Percentiles rank a stretch among this genome's conserved stretches.
Evolutionary conservation across 2,113 vertebrate genomes (phyloP).

Genomic region (Upupa epops): DNA sequence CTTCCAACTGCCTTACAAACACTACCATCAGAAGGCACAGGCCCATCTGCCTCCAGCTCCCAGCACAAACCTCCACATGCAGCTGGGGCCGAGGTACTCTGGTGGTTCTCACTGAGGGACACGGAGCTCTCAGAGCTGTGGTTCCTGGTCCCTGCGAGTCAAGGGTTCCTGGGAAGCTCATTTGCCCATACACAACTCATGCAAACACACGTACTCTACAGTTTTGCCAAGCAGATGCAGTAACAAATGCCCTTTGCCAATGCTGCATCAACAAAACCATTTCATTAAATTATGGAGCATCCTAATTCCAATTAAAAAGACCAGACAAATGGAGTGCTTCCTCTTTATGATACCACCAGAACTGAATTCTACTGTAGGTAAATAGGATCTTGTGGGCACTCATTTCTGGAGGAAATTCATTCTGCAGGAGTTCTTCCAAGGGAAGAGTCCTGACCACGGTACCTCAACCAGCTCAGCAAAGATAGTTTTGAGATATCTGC

Average conservation of each 20-base stretch:
- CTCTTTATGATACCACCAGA: background rate
- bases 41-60: background rate
- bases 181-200: fast-evolving
- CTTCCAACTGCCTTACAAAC: background rate
- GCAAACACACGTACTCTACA: fast-evolving
- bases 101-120: background rate
- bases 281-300: background rate
- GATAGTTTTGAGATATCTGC: background rate
- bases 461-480: background rate
- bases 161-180: background rate
- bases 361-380: background rate
- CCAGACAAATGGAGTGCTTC: background rate
- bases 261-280: background rate
- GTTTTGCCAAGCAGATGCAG: background rate
- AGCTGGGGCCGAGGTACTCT: background rate
- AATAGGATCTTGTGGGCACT: fast-evolving
- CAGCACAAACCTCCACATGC: fast-evolving
- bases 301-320: background rate
- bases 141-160: background rate
- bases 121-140: background rate
- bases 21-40: background rate
- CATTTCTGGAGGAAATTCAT: background rate
- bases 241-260: background rate
- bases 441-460: background rate
- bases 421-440: background rate